These are phyloP conservation scores for Melinaea marsaeus DNA, from an alignment of 2,888 invertebrate species.

Conservation along the genomic window DNA sequence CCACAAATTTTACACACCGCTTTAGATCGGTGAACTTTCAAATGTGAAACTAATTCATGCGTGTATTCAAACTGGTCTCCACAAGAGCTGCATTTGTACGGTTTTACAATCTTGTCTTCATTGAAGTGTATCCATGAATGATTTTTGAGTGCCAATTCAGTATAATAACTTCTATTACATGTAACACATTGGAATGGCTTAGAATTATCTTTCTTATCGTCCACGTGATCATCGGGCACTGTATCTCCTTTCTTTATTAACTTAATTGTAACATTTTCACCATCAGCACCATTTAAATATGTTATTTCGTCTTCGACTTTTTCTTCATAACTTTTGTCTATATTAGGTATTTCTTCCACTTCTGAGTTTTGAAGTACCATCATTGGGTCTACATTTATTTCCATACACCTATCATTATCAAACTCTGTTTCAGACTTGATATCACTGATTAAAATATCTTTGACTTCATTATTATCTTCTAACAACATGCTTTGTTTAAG, in stretches of 20 bases:
- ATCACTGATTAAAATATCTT: conserved; percentile 28
- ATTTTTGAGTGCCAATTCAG: conserved; percentile 79
- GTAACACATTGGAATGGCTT: conserved; percentile 77
- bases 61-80: conserved; percentile 79
- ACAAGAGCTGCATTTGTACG: conserved; percentile 77
- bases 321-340: conserved; percentile 33
- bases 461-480: conserved; percentile 27
- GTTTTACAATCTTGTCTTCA: conserved; percentile 46
- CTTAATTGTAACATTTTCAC: conserved; percentile 53
- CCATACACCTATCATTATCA: conserved; percentile 70
- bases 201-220: conserved; percentile 32
- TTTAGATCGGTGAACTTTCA: conserved; percentile 80
- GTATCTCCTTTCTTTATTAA: conserved; percentile 48
- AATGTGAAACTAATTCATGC: conserved; percentile 80
- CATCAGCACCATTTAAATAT: conserved; percentile 38
- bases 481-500: conserved; percentile 58
- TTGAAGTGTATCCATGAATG: conserved; percentile 78
- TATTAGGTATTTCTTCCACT: conserved; percentile 42
- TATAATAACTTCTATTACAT: conserved; percentile 75
- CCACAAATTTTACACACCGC: conserved; percentile 82
- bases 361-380: conserved; percentile 80
- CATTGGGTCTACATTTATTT: conserved; percentile 84
- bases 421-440: conserved; percentile 36
- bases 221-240: conserved; percentile 13
- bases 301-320: conserved; percentile 48